Evolutionary conservation across 1,140 invertebrate genomes (phyloP), one percentile per base, ranked within the genome.

Genomic region (Trissolcus basalis): DNA sequence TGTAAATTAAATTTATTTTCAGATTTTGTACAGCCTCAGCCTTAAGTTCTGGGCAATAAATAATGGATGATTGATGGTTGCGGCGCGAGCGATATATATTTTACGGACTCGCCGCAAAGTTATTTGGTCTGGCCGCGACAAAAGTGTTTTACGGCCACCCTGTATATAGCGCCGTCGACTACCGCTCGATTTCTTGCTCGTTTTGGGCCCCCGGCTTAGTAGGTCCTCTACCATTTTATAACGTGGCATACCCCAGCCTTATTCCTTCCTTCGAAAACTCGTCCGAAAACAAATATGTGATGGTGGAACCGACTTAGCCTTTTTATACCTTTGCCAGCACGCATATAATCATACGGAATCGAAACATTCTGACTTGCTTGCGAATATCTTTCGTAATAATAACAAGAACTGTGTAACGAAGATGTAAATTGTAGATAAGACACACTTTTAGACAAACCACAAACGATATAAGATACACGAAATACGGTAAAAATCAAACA

Each of bases 181-280:
- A 63, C 59, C 47, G 72, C 36, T 51, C 43, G 61, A 61, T 79
- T 73, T 72, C 33, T 81, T 80, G 78, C 50, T 79, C 41, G 65
- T 71, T 77, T 81, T 82, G 45, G 75, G 61, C 53, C 69, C 50
- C 39, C 65, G 70, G 72, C 44, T 27, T 51, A 59, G 45, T 71
- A 60, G 72, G 78, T 71, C 77, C 77, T 78, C 75, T 58, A 82
- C 80, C 79, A 85, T 85, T 85, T 83, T 83, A 81, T 83, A 77
- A 76, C 77, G 68, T 60, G 74, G 74, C 72, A 80, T 79, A 79
- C 82, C 65, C 74, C 55, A 53, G 65, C 56, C 73, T n/a, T n/a
- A n/a, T 81, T 82, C 79, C 79, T 80, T 77, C 81, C 77, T 47
- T 74, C 67, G 59, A 72, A 60, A 81, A 81, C 75, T 75, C 72